Evolutionary conservation across 30 jellyfish, hydroid and myxozoan genomes (phyloP), one percentile per base, ranked within the genome.

Genomic region (Cassiopea xamachana): DNA sequence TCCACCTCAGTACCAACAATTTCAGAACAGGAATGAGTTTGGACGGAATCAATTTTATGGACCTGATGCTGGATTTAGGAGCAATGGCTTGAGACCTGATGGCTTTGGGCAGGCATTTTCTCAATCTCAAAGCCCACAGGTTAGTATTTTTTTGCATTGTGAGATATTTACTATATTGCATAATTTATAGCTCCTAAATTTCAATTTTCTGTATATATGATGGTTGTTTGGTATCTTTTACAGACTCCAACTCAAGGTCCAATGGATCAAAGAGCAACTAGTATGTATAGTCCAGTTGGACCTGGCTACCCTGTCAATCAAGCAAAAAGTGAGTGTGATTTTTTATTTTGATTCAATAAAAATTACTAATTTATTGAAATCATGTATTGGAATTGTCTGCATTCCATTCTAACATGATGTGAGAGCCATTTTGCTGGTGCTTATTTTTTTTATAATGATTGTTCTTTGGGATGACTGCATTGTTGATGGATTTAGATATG

Each of bases 301-400:
- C 79, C 93, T 16, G 97, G 97, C 19, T 93, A 82, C 77, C 77
- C 92, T 69, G 97, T 80, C 55, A 93, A 79, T 68, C 95, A 89
- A 77, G 90, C 90, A 78, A 87, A 87, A 69, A 69, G 94, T 87
- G 71, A 47, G 94, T 59, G 5, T 61, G 17, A 39, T 43, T 81
- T 4, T 59, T 59, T 7, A 27, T 27, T 27, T 27, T 27, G 39
- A 27, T 27, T 27, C 39, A 27, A 27, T 0, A 27, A 27, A 27
- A 27, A 27, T 27, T 27, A 27, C 39, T 27, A 27, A 27, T 27
- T 27, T 27, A 27, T 27, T 27, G 39, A 27, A 0, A 27, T 27
- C 39, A 27, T 27, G 39, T 27, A 27, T 27, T 27, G 39, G 39
- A 27, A 27, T 27, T 27, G 39, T 27, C 39, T 27, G 39, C 39